Evolutionary conservation across 2,113 vertebrate genomes (phyloP).

Genomic region (Benitochromis conjunctus): DNA sequence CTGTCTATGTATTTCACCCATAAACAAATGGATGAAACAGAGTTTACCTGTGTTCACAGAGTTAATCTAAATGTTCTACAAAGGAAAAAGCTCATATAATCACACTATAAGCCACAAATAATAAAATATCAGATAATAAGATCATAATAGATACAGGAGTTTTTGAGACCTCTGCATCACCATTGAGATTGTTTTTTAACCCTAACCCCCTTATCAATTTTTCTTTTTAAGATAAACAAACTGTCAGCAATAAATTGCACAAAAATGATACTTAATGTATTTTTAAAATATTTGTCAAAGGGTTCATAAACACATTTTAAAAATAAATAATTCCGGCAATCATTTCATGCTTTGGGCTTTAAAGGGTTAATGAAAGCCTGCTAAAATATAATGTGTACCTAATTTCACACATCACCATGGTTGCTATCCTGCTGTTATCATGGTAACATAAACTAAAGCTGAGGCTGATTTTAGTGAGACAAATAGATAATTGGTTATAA

Average conservation of each 20-base stretch:
- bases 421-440: neutral
- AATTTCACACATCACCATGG: neutral
- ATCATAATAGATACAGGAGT: neutral
- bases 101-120: neutral
- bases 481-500: neutral
- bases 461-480: neutral
- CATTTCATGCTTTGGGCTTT: neutral
- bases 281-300: neutral
- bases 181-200: neutral
- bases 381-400: neutral
- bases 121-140: neutral
- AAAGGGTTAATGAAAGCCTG: neutral
- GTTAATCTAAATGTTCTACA: neutral
- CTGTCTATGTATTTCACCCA: neutral
- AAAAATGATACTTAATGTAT: neutral
- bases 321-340: too few species aligned
- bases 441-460: neutral
- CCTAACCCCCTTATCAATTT: neutral
- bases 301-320: accelerated
- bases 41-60: neutral
- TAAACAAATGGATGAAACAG: neutral
- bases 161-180: neutral
- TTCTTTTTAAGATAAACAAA: neutral
- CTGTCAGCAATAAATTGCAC: accelerated
- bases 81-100: neutral